These are phyloP conservation scores for Dissostichus mawsoni DNA, from an alignment of 2,113 vertebrate genomes.

Conservation along the genomic window DNA sequence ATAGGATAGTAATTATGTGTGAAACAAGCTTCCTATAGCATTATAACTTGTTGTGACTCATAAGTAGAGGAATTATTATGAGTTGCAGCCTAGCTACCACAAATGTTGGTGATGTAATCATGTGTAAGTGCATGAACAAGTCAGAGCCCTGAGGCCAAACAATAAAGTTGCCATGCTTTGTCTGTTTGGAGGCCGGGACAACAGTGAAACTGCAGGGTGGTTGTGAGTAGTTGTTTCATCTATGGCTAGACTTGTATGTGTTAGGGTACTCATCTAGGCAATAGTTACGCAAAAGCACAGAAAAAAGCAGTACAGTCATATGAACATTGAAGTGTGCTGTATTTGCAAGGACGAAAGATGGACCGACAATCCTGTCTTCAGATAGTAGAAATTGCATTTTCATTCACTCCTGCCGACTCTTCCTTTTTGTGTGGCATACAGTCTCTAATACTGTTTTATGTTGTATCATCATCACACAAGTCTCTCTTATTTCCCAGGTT, in stretches of 20 bases:
- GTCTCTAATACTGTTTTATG: not conserved
- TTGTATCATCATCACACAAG: not conserved
- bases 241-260: constrained; percentile 27
- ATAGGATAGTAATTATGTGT: not conserved
- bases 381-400: not conserved
- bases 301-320: constrained; percentile 3
- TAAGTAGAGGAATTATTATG: constrained; percentile 29
- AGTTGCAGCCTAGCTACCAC: constrained; percentile 39
- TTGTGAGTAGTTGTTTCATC: constrained; percentile 28
- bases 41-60: constrained; percentile 59
- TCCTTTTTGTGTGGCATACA: not conserved
- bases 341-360: too few relatives aligned
- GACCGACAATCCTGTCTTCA: not conserved
- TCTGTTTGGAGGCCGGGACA: constrained; percentile 16
- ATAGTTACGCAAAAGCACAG: not conserved
- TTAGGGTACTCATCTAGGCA: not conserved
- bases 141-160: constrained; percentile 58
- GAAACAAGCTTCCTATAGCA: constrained; percentile 29
- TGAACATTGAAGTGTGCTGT: not conserved
- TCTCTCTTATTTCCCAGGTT: not conserved
- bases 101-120: constrained; percentile 72
- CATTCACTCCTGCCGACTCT: not conserved
- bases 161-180: constrained; percentile 18
- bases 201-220: constrained; percentile 30
- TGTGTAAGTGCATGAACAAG: constrained; percentile 64